phyloP scores from a whole-genome alignment of 2,113 vertebrate species.

The Paramormyrops kingsleyae region DNA sequence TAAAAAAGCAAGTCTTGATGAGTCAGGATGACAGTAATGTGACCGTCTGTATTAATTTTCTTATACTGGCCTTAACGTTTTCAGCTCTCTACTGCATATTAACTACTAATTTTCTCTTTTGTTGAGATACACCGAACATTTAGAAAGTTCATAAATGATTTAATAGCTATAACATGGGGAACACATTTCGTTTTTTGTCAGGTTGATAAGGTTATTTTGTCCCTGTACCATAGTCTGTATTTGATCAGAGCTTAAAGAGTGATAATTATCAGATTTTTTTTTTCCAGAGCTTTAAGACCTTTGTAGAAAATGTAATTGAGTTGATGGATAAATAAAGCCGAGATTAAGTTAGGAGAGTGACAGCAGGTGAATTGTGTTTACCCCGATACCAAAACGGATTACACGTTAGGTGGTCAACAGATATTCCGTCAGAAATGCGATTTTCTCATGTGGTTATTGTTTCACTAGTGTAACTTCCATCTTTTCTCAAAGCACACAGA shows the following conservation, averaged over 20 bases:
- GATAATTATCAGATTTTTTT: neutral
- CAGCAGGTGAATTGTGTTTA: neutral
- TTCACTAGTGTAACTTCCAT: neutral
- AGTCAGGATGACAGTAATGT: neutral
- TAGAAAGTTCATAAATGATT: neutral
- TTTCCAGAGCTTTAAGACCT: neutral
- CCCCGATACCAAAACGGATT: neutral
- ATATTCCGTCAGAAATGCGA: neutral
- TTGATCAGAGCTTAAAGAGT: neutral
- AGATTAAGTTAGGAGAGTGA: neutral
- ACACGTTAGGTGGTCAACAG: neutral
- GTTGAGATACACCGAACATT: neutral
- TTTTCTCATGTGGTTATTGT: neutral
- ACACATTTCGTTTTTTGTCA: neutral
- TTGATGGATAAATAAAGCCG: neutral
- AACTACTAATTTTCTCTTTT: neutral
- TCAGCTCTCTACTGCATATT: neutral
- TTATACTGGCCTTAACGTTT: neutral
- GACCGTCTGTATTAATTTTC: neutral
- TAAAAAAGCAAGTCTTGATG: neutral
- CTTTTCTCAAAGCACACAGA: neutral
- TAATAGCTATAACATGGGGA: neutral
- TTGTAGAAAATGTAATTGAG: neutral
- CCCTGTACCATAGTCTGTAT: neutral
- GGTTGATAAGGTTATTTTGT: neutral